Base-by-base conservation (phyloP, 1,140 invertebrate species). In the Hesperophylax magnus region DNA sequence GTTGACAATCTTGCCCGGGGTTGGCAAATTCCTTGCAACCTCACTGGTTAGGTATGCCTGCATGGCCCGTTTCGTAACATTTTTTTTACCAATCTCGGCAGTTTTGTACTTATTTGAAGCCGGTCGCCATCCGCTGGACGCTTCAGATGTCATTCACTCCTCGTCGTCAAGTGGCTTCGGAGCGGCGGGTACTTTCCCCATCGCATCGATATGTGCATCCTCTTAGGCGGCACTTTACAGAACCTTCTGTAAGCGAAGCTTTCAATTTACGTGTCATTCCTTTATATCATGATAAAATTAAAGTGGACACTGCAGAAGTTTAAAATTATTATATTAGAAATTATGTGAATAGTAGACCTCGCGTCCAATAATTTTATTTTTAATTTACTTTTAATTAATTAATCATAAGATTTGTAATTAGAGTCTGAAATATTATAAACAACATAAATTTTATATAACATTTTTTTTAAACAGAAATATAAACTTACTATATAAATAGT, bases 101-200 rank as follows among this genome's bases (percentile, higher is more conserved):
- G 34, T 34, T 47, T 47, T 47, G 11, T 47, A 47, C 39, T 71
- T 71, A 71, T 71, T 69, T 53, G 67, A 71, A 71, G 67, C 24
- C 67, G 31, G 34, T 71, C 18, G 14, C 67, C 67, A 71, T 71
- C 67, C 67, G 67, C 34, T 69, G 65, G 31, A 69, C 65, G 65
- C 67, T 71, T 71, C 67, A 71, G 22, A 71, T 71, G 67, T 71
- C 67, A 71, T 71, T 71, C 67, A 71, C 67, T 71, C 67, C 22
- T 71, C 34, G 34, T 71, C 14, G 17, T 71, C 39, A 52, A 71
- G 67, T 67, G 22, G 24, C 22, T 39, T 3, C 22, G 14, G 27
- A 34, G 63, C 1, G 27, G 63, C 7, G 39, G 27, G 20, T 31
- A 34, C n/a, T 67, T n/a, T 67, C 8, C 27, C 22, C 22, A n/a